Percentiles rank a stretch among this genome's conserved stretches.
phyloP scores from a whole-genome alignment of 2,888 invertebrate species.

The Eugnorisma glareosa region DNA sequence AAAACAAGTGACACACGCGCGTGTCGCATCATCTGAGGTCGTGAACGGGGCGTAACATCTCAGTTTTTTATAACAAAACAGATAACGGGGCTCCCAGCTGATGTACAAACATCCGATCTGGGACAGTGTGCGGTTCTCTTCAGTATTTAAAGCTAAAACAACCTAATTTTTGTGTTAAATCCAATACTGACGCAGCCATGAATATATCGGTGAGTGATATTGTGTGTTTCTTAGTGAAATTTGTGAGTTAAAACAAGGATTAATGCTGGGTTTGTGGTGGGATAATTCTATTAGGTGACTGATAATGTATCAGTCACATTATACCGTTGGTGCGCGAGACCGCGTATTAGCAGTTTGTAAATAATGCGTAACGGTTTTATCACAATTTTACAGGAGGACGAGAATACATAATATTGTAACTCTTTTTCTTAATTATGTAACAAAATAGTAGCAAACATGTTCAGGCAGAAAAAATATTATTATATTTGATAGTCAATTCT shows the following conservation, averaged over 20 bases:
- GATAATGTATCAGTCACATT: neutral
- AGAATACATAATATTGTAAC: neutral
- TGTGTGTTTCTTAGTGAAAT: neutral
- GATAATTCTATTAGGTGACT: neutral
- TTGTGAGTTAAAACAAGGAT: neutral
- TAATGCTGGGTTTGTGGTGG: neutral
- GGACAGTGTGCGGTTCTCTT: conserved; percentile 43
- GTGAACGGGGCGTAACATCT: neutral
- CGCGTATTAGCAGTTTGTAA: neutral
- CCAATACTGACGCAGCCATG: conserved; percentile 35
- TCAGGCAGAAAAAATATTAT: too few species aligned
- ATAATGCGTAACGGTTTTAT: neutral
- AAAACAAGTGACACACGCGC: neutral
- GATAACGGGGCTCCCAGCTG: conserved; percentile 56
- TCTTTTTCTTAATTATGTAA: too few species aligned
- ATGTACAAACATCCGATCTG: conserved; percentile 57
- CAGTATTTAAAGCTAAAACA: conserved; percentile 57
- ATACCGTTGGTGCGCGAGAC: neutral
- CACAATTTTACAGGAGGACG: neutral
- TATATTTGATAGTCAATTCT: too few species aligned
- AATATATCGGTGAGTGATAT: conserved; percentile 46
- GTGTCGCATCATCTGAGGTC: neutral
- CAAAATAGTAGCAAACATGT: too few species aligned
- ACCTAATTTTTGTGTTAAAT: conserved; percentile 2
- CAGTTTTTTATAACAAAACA: conserved; percentile 50